Conservation (phyloP, 2,888 invertebrate genomes). For the Yponomeuta sedellus region DNA sequence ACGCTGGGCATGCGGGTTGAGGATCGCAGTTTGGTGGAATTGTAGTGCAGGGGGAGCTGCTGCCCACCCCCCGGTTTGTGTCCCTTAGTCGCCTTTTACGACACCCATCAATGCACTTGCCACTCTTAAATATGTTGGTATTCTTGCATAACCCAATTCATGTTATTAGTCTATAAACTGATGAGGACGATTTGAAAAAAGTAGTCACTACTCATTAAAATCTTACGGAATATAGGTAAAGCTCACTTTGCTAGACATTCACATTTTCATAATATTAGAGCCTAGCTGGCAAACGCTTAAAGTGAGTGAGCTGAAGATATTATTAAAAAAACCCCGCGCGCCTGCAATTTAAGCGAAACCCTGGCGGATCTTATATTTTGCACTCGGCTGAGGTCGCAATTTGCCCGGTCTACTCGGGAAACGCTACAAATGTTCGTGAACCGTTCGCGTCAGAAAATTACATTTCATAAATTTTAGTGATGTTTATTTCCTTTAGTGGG, state of each 20-base stretch:
- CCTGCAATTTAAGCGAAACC: slow-evolving; percentile 66
- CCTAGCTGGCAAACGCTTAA: not conserved
- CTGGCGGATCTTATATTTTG: slow-evolving; percentile 64
- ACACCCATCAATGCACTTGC: too few species aligned
- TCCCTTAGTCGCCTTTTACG: too few species aligned
- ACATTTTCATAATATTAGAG: not conserved
- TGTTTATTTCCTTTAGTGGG: slow-evolving; percentile 23
- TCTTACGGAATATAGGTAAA: not conserved
- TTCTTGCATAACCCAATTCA: too few species aligned
- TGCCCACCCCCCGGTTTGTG: too few species aligned
- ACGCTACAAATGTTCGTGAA: slow-evolving; percentile 70
- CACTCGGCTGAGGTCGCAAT: slow-evolving; percentile 66
- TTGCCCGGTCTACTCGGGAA: slow-evolving; percentile 67
- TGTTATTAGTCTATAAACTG: too few species aligned
- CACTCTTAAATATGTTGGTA: too few species aligned
- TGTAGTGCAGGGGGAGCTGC: too few species aligned
- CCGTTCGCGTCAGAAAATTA: slow-evolving; percentile 71
- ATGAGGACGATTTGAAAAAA: too few species aligned
- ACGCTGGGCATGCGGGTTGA: too few species aligned
- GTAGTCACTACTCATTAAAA: not conserved
- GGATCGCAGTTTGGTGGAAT: too few species aligned
- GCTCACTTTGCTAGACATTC: not conserved
- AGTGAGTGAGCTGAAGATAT: not conserved
- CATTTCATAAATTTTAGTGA: slow-evolving; percentile 70
- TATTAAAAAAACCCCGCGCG: slow-evolving; percentile 54